phyloP scores from a whole-genome alignment of 2,113 vertebrate species.

The Peromyscus maniculatus region DNA sequence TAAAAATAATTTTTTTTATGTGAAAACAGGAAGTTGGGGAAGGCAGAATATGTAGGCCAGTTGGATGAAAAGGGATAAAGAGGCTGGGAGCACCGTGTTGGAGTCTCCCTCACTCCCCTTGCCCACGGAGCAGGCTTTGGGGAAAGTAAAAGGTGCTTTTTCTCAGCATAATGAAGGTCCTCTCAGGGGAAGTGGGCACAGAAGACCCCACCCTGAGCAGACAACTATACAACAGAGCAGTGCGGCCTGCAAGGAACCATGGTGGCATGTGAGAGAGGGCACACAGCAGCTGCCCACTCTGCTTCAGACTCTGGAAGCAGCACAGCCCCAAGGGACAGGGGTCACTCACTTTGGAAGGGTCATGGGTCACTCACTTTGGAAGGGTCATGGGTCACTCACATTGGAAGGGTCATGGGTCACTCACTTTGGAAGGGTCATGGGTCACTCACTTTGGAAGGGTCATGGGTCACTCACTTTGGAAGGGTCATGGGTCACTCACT shows the following conservation, averaged over 20 bases:
- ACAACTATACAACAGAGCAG: not conserved
- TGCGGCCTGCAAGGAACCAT: rapidly evolving
- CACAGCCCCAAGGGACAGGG: rapidly evolving
- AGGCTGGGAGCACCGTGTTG: not conserved
- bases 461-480: no score
- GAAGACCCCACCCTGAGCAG: not conserved
- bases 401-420: no score
- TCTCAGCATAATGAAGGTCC: not conserved
- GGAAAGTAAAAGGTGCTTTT: slow-evolving; percentile 41
- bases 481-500: no score
- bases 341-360: no score
- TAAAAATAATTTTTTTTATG: not conserved
- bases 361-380: no score
- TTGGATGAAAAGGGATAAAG: not conserved
- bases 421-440: slow-evolving; percentile 89
- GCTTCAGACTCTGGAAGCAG: not conserved
- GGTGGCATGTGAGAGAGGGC: not conserved
- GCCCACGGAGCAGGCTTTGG: not conserved
- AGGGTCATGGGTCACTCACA: no score
- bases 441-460: no score
- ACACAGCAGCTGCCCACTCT: rapidly evolving
- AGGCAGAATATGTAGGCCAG: not conserved
- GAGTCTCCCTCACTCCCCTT: not conserved
- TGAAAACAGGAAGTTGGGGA: not conserved
- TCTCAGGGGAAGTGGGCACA: not conserved